phyloP scores from a whole-genome alignment of 92 coral and sea anemone genomes.

The Phenganax stokvisi region DNA sequence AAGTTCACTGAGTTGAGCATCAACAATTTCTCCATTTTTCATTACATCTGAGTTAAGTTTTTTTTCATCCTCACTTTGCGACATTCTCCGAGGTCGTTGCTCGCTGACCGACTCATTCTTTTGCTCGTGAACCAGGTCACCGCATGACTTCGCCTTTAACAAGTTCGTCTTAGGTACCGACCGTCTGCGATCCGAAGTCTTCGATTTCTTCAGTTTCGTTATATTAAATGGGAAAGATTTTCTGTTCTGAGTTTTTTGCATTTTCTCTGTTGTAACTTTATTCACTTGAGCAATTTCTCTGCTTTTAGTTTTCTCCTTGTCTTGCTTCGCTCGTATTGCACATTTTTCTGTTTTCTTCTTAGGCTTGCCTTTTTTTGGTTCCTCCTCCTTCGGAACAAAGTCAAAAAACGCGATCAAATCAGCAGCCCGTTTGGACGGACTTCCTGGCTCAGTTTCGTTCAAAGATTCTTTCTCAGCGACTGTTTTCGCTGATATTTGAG shows the following conservation, averaged over 20 bases:
- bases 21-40: not conserved
- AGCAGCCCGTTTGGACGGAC: conserved; percentile 19
- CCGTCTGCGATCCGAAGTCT: conserved; percentile 9
- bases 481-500: not conserved
- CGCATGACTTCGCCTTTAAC: conserved; percentile 29
- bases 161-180: conserved; percentile 10
- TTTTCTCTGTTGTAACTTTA: not conserved
- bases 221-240: conserved; percentile 20
- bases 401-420: conserved; percentile 36
- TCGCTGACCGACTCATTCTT: not conserved
- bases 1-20: conserved; percentile 46
- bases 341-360: conserved; percentile 17
- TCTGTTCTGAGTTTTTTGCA: conserved; percentile 19
- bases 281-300: conserved; percentile 1
- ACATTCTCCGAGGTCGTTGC: not conserved
- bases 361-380: not conserved
- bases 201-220: conserved; percentile 15
- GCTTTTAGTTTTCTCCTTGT: not conserved
- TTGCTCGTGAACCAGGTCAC: conserved; percentile 19
- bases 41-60: not conserved
- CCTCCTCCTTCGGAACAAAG: not conserved
- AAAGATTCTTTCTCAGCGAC: not conserved
- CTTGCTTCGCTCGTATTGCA: not conserved
- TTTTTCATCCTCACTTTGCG: not conserved
- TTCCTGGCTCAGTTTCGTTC: not conserved